phyloP scores from a whole-genome alignment of 2,113 vertebrate species.

The Girardinichthys multiradiatus region DNA sequence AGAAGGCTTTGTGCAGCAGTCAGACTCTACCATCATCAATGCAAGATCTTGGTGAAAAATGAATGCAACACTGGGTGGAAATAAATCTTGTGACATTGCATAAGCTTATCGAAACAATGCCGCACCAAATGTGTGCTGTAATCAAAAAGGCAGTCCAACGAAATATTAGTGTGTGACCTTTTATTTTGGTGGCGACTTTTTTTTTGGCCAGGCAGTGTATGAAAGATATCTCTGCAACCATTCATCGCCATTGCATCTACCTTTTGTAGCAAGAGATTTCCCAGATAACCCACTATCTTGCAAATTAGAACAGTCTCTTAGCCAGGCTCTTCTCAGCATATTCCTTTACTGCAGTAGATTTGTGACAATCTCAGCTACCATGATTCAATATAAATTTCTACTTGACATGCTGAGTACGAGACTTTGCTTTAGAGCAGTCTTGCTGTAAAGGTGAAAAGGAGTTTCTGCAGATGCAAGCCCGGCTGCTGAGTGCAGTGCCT shows the following conservation, averaged over 20 bases:
- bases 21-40: too few relatives aligned
- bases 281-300: slow-evolving; percentile 66
- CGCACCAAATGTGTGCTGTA: too few relatives aligned
- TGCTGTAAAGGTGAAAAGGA: slow-evolving; percentile 23
- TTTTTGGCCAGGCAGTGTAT: neutral
- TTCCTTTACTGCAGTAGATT: slow-evolving; percentile 55
- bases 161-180: too few relatives aligned
- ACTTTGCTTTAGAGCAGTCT: slow-evolving; percentile 36
- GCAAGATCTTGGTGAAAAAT: too few relatives aligned
- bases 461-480: slow-evolving; percentile 9
- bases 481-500: neutral
- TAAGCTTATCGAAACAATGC: too few relatives aligned
- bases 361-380: slow-evolving; percentile 52
- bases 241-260: slow-evolving; percentile 41
- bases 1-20: too few relatives aligned
- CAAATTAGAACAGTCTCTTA: slow-evolving; percentile 67
- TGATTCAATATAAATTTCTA: slow-evolving; percentile 65
- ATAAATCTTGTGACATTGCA: too few relatives aligned
- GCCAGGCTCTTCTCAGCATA: slow-evolving; percentile 60
- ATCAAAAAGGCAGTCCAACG: too few relatives aligned
- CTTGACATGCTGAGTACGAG: slow-evolving; percentile 63
- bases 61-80: too few relatives aligned
- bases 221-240: slow-evolving; percentile 39
- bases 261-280: slow-evolving; percentile 59
- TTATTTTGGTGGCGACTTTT: too few relatives aligned